phyloP scores from a whole-genome alignment of 2,113 vertebrate species.

The Pseudolaguvia tuberculata region DNA sequence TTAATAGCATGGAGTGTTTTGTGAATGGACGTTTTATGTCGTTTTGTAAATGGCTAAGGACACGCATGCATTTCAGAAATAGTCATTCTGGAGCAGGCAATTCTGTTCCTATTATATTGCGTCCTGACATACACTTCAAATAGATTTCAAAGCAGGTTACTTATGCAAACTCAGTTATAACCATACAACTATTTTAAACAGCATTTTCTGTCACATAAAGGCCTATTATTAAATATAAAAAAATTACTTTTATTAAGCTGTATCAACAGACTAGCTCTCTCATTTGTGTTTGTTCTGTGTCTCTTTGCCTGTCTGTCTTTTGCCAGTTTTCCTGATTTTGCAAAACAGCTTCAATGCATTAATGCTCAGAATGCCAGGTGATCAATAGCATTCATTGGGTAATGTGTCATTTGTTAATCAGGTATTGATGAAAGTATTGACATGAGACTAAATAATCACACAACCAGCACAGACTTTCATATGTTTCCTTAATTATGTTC shows the following conservation, averaged over 20 bases:
- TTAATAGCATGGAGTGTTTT: too few species aligned
- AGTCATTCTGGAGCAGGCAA: background rate
- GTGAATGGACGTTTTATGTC: conserved; percentile 19
- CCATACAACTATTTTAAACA: background rate
- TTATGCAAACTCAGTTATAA: background rate
- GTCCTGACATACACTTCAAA: background rate
- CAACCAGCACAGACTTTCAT: conserved; percentile 84
- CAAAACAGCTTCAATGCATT: conserved; percentile 92
- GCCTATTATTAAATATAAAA: background rate
- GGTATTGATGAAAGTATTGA: conserved; percentile 99
- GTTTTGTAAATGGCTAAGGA: conserved; percentile 15
- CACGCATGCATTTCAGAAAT: conserved; percentile 7
- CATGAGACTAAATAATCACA: conserved; percentile 98
- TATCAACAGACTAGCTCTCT: conserved; percentile 11
- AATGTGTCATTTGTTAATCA: conserved; percentile 99
- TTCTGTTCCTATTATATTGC: background rate
- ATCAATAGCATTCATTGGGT: conserved; percentile 97
- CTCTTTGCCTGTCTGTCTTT: background rate
- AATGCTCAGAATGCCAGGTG: conserved; percentile 84
- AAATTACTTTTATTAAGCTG: conserved; percentile 7
- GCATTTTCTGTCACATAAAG: background rate
- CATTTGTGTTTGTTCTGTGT: background rate
- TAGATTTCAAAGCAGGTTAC: background rate
- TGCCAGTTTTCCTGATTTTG: conserved; percentile 82
- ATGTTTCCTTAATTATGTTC: conserved; percentile 98